Evolutionary conservation across 2,888 invertebrate genomes (phyloP), one percentile per base, ranked within the genome.

Genomic region (Volucella inflata): DNA sequence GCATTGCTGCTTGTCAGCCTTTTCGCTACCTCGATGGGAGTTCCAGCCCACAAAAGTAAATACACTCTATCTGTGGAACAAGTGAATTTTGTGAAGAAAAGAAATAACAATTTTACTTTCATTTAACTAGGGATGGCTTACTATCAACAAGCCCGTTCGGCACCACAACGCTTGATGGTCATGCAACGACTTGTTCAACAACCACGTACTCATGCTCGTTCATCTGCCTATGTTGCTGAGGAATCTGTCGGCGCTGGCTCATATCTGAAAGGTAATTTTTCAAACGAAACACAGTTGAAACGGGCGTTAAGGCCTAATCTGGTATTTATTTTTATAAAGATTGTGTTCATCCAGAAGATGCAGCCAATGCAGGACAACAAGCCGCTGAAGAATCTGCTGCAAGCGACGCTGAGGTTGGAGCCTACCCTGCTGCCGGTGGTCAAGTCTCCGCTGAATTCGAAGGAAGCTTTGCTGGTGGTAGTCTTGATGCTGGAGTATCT

Each of bases 211-310:
- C 89, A 90, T 77, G 90, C 90, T 14, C 91, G 91, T 67, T 91
- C 91, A 64, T 89, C 91, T 36, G 92, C 91, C n/a, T 89, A 90
- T 67, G 92, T 91, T n/a, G 90, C 91, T 82, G 92, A 91, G 8
- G 91, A 91, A 57, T 89, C 90, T 42, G 90, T 91, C 62, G 91
- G 91, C 80, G 90, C 92, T 72, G 90, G 91, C 87, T 91, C 91
- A 71, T 91, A 90, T 87, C 87, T 92, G 74, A 89, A 90, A 88
- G 91, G 92, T 92, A 89, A 89, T 89, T 83, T 60, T 46, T 62
- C 1, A 10, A 59, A 75, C 55, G 16, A 46, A 14, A 0, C 48
- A 30, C 8, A 6, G 21, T 40, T 12, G 30, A 44, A 14, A 38
- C 40, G 50, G 21, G 44, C 59, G 59, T 48, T 11, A 9, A 40